A percentile compares a stretch with the other conserved stretches of the same genome.
These are phyloP conservation scores for Onthophagus sagittarius DNA, from an alignment of 2,888 invertebrate species.

Conservation along the genomic window DNA sequence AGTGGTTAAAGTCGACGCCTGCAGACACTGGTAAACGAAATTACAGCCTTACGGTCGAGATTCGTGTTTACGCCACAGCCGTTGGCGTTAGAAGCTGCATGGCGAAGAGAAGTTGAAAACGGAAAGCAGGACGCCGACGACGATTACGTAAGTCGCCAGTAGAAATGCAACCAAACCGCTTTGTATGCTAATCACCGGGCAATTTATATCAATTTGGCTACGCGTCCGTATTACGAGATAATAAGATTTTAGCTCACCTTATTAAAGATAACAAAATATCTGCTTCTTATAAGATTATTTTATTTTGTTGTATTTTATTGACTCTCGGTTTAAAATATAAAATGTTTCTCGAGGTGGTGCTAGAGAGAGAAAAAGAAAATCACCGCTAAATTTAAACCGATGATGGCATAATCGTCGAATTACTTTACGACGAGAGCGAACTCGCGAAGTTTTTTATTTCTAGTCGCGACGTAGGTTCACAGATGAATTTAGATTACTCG, in stretches of 20 bases:
- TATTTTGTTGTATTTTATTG: too few species aligned
- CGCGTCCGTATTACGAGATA: neutral
- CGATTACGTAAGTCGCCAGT: conserved; percentile 1
- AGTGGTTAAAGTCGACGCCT: neutral
- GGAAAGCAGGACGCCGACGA: neutral
- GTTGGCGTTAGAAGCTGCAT: conserved; percentile 9
- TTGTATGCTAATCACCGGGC: neutral
- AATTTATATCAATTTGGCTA: conserved; percentile 2
- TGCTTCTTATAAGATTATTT: too few species aligned
- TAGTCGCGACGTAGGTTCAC: neutral
- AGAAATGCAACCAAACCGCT: neutral
- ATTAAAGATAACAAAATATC: neutral
- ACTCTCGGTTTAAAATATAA: too few species aligned
- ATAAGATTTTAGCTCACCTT: neutral
- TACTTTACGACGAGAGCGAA: neutral
- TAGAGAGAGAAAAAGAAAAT: neutral
- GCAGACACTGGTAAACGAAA: neutral
- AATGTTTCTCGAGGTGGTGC: too few species aligned
- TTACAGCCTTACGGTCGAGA: neutral
- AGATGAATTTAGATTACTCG: neutral
- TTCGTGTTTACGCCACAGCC: neutral
- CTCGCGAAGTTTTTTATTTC: neutral
- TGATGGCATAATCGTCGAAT: neutral
- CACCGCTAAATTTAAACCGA: neutral
- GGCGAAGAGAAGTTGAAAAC: neutral